Percentiles rank a stretch among this genome's conserved stretches.
These are phyloP conservation scores for Vultur gryphus DNA, from an alignment of 2,797 vertebrate genomes.

Conservation along the genomic window DNA sequence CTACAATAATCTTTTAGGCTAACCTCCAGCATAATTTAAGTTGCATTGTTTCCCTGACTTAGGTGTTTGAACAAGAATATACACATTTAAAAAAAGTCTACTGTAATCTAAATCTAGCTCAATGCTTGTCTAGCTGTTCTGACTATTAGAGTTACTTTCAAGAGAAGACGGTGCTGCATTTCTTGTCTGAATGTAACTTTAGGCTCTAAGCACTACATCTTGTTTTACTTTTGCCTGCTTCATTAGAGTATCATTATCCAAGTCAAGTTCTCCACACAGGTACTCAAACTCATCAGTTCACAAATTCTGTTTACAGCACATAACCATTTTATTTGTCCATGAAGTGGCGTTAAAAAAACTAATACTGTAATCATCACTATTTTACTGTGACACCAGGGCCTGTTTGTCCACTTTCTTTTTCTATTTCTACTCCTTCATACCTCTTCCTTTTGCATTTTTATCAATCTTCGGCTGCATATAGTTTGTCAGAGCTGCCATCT, in stretches of 20 bases:
- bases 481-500: constrained; percentile 92
- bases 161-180: neutral
- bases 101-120: neutral
- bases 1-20: neutral
- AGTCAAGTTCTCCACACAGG: neutral
- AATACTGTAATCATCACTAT: neutral
- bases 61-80: neutral
- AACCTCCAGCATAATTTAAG: neutral
- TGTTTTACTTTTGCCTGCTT: neutral
- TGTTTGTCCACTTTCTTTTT: neutral
- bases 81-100: neutral
- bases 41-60: neutral
- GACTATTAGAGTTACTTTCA: neutral
- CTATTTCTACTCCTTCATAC: constrained; percentile 63
- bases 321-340: neutral
- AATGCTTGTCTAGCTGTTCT: neutral
- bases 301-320: neutral
- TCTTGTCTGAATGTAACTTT: neutral
- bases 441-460: constrained; percentile 86
- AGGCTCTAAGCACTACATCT: neutral
- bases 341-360: neutral
- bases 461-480: constrained; percentile 86
- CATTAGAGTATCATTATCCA: neutral
- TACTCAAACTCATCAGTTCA: neutral
- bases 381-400: neutral